Base-by-base conservation (phyloP, 2,113 vertebrate genomes). In the Guaruba guarouba region DNA sequence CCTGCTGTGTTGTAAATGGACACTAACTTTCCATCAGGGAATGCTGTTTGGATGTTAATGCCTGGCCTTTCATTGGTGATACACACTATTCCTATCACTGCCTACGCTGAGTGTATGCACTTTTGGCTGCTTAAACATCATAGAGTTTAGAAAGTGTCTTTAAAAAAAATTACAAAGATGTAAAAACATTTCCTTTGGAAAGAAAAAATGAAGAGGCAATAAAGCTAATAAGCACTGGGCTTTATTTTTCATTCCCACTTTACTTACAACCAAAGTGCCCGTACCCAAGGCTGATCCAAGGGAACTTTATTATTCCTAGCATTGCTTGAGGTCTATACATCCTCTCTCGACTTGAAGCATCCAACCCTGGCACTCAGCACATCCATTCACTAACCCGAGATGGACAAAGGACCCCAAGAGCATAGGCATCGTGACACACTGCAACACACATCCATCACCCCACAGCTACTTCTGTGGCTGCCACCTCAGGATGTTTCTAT, bases 311-410 rank as follows among this genome's bases (percentile, higher is more conserved):
- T 44, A 63, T 18, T 57, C 59, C 59, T 48, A 9, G 1, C 27
- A 37, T 24, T 37, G 33, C 37, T 9, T 20, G 15, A 57, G 33
- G 9, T 37, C 62, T 31, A 10, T 11, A 3, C 8, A 8, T 13
- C 43, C 78, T 63, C 43, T 43, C 31, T 11, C 13, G 44, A n/a
- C 69, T 33, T 13, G 25, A 31, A 31, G 68, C 37, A 55, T 15
- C 44, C 2, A 0, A 19, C 11, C 24, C 33, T 13, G 48, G 43
- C 48, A 10, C 52, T 17, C 63, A 23, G 4, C 1, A 1, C 24
- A 25, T 2, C 33, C 23, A 2, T 4, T 2, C 6, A 18, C 12
- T 2, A 10, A n/a, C 23, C 28, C 0, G 2, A 15, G 49, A 25
- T 5, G 11, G 51, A 66, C 25, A 29, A 29, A 7, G 0, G 2